Conservation (phyloP, 2,113 vertebrate species). For the Chaenogobius annularis region DNA sequence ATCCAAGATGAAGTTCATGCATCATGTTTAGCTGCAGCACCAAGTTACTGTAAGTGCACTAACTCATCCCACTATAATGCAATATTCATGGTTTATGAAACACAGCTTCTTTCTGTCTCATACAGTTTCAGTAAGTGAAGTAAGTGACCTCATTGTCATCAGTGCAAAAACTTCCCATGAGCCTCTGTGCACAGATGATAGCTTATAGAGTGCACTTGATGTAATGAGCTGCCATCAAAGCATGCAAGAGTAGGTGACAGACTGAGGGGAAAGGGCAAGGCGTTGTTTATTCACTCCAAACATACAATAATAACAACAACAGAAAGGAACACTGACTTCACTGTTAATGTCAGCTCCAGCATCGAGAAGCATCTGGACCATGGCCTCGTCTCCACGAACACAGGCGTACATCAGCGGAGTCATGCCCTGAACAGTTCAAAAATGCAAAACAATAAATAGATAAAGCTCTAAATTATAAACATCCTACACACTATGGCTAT, state of each 20-base stretch:
- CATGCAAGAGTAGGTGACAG: constrained; percentile 52
- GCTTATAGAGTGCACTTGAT: constrained; percentile 48
- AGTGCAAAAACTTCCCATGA: constrained; percentile 9
- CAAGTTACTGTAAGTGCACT: constrained; percentile 50
- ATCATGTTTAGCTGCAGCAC: constrained; percentile 33
- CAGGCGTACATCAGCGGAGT: constrained; percentile 84
- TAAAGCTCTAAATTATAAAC: too few relatives aligned
- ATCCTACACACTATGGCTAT: too few relatives aligned
- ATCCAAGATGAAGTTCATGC: constrained; percentile 29
- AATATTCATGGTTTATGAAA: constrained; percentile 35
- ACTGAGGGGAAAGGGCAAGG: constrained; percentile 16
- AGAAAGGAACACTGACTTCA: constrained; percentile 69
- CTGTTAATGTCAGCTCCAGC: constrained; percentile 82
- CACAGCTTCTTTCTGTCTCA: constrained; percentile 21
- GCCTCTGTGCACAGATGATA: constrained; percentile 12
- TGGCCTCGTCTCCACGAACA: constrained; percentile 81
- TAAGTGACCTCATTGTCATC: constrained; percentile 9
- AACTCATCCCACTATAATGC: constrained; percentile 17
- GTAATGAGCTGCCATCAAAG: constrained; percentile 47
- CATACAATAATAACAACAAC: constrained; percentile 22
- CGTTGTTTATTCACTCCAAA: constrained; percentile 42
- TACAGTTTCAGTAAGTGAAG: constrained; percentile 15
- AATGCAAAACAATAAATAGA: not conserved
- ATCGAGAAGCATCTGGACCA: constrained; percentile 83
- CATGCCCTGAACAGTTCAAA: constrained; percentile 71